phyloP scores from a whole-genome alignment of 2,888 invertebrate species.

The Microctonus aethiopoides region DNA sequence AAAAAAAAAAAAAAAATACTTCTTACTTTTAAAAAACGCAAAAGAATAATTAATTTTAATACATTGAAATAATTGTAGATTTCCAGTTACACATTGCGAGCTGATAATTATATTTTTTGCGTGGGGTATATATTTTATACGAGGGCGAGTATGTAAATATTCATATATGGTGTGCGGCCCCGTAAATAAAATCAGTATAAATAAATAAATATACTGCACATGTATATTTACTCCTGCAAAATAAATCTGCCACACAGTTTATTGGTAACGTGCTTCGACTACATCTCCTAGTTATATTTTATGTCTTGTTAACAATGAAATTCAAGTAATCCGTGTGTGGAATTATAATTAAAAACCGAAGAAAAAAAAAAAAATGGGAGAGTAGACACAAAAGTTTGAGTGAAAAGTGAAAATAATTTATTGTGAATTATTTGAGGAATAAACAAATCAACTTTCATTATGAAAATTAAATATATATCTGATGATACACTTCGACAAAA shows the following conservation, averaged over 20 bases:
- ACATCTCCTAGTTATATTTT: neutral
- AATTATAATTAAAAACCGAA: too few species aligned
- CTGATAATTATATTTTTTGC: slow-evolving; percentile 5
- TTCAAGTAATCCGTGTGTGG: neutral
- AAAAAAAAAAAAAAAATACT: neutral
- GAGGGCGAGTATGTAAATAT: slow-evolving; percentile 20
- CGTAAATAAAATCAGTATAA: slow-evolving; percentile 40
- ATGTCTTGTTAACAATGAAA: neutral
- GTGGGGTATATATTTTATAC: slow-evolving; percentile 9
- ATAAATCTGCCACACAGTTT: slow-evolving; percentile 56
- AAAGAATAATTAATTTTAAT: neutral
- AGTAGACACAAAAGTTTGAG: neutral
- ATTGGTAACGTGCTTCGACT: slow-evolving; percentile 44
- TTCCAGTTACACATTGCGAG: neutral
- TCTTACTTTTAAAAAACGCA: neutral
- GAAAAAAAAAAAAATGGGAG: neutral
- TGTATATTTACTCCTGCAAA: slow-evolving; percentile 54
- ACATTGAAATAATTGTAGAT: neutral
- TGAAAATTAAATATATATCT: neutral
- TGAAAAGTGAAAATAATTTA: neutral
- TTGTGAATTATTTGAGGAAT: too few species aligned
- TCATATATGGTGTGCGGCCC: slow-evolving; percentile 10
- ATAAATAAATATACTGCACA: slow-evolving; percentile 22
- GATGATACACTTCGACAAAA: neutral
- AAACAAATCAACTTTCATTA: neutral